Percentiles rank a stretch among this genome's conserved stretches.
phyloP scores from a whole-genome alignment of 2,113 vertebrate genomes.

The Syngnathoides biaculeatus region DNA sequence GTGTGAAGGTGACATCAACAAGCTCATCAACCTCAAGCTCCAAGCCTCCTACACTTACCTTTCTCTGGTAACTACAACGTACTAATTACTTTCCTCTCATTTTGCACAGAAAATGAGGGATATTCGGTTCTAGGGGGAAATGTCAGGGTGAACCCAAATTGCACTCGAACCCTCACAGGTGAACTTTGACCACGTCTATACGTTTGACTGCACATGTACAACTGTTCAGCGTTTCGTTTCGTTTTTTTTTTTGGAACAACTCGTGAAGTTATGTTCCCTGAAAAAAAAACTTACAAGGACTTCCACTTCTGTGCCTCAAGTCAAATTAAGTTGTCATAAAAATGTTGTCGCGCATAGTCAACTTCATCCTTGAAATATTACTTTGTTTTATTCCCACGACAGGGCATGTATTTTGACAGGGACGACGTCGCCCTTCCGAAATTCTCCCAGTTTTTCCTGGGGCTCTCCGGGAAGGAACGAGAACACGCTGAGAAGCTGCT shows the following conservation, averaged over 20 bases:
- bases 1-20: slow-evolving; percentile 68
- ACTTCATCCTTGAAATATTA: background rate
- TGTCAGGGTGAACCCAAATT: background rate
- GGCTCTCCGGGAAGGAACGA: slow-evolving; percentile 64
- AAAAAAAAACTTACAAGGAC: background rate
- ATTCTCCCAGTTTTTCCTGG: slow-evolving; percentile 71
- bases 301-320: background rate
- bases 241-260: background rate
- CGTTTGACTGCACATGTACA: background rate
- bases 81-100: background rate
- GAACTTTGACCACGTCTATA: background rate
- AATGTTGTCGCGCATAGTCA: background rate
- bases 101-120: background rate
- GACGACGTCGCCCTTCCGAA: slow-evolving; percentile 70
- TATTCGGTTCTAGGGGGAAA: background rate
- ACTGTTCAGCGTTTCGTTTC: background rate
- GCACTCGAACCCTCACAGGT: background rate
- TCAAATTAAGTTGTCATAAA: background rate
- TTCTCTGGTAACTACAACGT: slow-evolving; percentile 58
- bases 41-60: slow-evolving; percentile 69
- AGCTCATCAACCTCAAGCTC: slow-evolving; percentile 70
- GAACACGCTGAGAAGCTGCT: slow-evolving; percentile 70
- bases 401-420: slow-evolving; percentile 77
- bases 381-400: background rate
- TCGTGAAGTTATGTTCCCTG: too few relatives aligned